Evolutionary conservation across 2,113 vertebrate genomes (phyloP), one percentile per base, ranked within the genome.

Genomic region (Phainopepla nitens): DNA sequence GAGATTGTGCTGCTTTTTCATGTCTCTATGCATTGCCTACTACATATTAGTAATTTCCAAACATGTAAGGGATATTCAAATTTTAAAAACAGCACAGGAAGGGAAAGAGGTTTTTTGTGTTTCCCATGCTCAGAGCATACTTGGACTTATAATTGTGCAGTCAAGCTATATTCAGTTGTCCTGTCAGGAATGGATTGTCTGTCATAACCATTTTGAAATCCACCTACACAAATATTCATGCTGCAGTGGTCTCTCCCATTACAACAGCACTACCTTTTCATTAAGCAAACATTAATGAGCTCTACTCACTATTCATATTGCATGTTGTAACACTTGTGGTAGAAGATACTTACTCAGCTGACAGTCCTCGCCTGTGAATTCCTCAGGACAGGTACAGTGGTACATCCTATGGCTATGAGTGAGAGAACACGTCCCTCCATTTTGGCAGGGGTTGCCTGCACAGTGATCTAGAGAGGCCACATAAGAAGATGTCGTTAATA

Each of bases 281-380:
- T 87, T 66, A 94, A 71, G 57, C 10, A 71, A 76, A 72, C n/a
- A 25, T 45, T 93, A 88, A 75, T 7, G 22, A 92, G 50, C 57
- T 64, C 57, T 92, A 19, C 56, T 80, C 45, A 33, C 50, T 62
- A 35, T 51, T 68, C 0, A 0, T 42, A n/a, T 83, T 72, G 76
- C 44, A 29, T 53, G 11, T 56, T 51, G 39, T 47, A 64, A 78
- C 49, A 27, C 19, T 75, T 10, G 0, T 7, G 35, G 77, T 47
- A 78, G 64, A 50, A 73, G 78, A 39, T 71, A 95, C 99, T 96
- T 95, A 99, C 99, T 98, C 42, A 97, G 96, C 82, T 98, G 96
- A 24, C 99, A 99, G 66, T 97, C 66, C 47, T 56, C 73, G n/a
- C 99, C 99, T 0, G 91, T 97, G 98, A 99, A 99, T 66, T 95